Evolutionary conservation across 2,113 vertebrate species (phyloP).

Genomic region (Pterocles burchelli): DNA sequence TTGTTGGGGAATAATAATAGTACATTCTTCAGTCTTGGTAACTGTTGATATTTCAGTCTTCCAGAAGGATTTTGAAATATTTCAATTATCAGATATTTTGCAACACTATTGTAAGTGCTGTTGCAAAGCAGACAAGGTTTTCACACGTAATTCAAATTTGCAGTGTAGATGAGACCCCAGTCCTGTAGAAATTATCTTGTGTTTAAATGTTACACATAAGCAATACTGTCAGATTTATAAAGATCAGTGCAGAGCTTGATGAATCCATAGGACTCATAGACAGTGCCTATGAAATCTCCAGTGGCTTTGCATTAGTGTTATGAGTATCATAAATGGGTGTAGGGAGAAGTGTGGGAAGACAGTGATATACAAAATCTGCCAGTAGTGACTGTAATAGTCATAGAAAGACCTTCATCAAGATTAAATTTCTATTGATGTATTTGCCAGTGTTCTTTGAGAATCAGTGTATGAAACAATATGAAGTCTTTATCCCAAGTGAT

Average conservation of each 20-base stretch:
- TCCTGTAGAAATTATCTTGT: neutral
- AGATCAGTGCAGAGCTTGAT: neutral
- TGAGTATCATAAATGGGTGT: neutral
- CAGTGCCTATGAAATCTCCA: neutral
- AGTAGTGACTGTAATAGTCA: neutral
- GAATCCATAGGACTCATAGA: neutral
- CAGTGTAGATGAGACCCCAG: neutral
- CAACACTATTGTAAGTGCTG: neutral
- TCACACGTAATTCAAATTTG: neutral
- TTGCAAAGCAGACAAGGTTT: neutral
- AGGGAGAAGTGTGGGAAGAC: neutral
- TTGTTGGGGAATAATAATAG: slow-evolving; percentile 3
- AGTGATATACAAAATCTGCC: neutral
- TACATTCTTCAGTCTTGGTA: neutral
- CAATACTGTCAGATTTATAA: neutral
- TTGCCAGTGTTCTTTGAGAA: neutral
- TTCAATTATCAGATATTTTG: neutral
- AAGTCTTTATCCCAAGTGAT: neutral
- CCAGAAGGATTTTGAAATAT: slow-evolving; percentile 20
- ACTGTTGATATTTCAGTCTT: slow-evolving; percentile 27
- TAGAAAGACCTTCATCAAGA: neutral
- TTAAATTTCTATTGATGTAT: neutral
- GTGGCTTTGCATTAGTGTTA: neutral
- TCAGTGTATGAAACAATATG: neutral
- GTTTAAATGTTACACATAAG: neutral